Percentiles rank a stretch among this genome's conserved stretches.
phyloP scores from a whole-genome alignment of 2,113 vertebrate species.

The Rhodinocichla rosea region DNA sequence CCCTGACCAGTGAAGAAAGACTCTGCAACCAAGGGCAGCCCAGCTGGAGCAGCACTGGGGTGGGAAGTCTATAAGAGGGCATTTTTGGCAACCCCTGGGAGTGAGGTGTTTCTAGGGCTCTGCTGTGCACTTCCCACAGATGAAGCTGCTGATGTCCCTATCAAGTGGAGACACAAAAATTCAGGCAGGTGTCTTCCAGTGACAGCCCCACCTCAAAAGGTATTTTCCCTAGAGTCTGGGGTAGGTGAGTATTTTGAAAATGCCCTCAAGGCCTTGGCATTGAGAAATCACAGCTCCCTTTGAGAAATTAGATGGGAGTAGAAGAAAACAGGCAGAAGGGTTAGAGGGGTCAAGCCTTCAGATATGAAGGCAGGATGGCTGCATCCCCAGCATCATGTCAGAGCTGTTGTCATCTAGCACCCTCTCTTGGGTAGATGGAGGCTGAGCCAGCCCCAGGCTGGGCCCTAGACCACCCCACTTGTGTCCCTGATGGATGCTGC shows the following conservation, averaged over 20 bases:
- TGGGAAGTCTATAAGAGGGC: neutral
- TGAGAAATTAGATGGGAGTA: neutral
- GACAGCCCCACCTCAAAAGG: neutral
- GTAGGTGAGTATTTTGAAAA: neutral
- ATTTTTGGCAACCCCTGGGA: neutral
- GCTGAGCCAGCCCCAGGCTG: neutral
- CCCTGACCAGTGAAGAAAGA: neutral
- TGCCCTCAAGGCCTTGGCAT: neutral
- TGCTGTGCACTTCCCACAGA: neutral
- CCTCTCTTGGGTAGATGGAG: neutral
- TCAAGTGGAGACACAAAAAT: neutral
- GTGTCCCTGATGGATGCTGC: neutral
- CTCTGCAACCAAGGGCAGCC: neutral
- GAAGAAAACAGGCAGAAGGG: neutral
- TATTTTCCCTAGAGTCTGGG: neutral
- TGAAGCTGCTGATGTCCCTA: neutral
- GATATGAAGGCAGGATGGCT: accelerated
- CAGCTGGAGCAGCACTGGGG: neutral
- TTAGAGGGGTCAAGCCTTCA: neutral
- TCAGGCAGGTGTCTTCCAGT: neutral
- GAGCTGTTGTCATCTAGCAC: neutral
- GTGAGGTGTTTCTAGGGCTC: neutral
- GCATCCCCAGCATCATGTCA: accelerated
- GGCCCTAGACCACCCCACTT: neutral
- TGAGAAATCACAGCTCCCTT: neutral